These are phyloP conservation scores for Characodon lateralis DNA, from an alignment of 2,797 vertebrate species.

Conservation along the genomic window DNA sequence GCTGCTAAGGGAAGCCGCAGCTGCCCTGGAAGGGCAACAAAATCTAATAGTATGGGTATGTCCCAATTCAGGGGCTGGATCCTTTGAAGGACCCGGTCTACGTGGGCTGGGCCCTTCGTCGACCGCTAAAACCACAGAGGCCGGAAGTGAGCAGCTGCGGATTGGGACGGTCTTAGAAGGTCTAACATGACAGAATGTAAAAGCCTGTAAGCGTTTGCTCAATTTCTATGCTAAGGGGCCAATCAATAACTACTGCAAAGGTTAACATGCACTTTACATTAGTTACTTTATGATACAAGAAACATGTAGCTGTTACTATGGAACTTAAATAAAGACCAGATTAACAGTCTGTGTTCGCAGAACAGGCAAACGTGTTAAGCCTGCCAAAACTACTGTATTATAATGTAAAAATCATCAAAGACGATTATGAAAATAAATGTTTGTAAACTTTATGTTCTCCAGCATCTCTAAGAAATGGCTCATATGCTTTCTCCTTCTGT, in stretches of 20 bases:
- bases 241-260: neutral
- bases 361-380: neutral
- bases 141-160: no score
- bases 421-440: neutral
- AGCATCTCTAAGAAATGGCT: neutral
- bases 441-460: neutral
- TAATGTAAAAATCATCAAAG: neutral
- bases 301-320: neutral
- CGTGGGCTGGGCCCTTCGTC: no score
- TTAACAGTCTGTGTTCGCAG: conserved; percentile 6
- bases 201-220: neutral
- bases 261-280: neutral
- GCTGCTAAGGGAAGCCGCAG: no score
- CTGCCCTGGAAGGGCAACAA: no score
- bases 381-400: neutral
- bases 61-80: no score
- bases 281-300: conserved; percentile 10
- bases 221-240: conserved; percentile 14
- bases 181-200: no score
- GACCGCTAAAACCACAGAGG: no score
- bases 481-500: neutral
- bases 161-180: no score
- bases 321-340: neutral
- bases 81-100: no score
- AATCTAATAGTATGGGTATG: no score